Evolutionary conservation across 2,113 vertebrate genomes (phyloP), one percentile per base, ranked within the genome.

Genomic region (Verasper variegatus): DNA sequence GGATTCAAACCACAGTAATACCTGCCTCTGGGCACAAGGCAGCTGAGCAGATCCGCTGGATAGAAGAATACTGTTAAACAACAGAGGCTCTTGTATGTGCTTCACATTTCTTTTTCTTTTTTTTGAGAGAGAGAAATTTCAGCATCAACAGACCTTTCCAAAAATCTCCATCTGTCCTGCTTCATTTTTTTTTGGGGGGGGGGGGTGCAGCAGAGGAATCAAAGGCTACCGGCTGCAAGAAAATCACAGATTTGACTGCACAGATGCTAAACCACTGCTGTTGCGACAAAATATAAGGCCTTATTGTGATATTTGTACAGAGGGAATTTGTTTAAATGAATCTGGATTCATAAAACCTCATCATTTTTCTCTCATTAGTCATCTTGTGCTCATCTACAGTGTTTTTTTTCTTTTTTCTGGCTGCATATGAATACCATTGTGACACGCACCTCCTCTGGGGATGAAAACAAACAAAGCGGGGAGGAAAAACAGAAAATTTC

Each of bases 161-260:
- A 61, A 76, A 76, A 15, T 72, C 79, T 79, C 88, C 86, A 58
- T 86, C 80, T 85, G 82, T 77, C 82, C 73, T 42, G 2, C 80
- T 87, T 61, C n/a, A 77, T 86, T 88, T 86, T 74, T 79, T 73
- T 31, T 31, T 27, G 27, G 27, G 26, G 26, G 26, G 26, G 27
- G 27, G 27, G n/a, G n/a, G n/a, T n/a, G 57, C 60, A 47, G 31
- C 64, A 64, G 18, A 70, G 68, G 55, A 85, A 68, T 89, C 80
- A 80, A 78, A 88, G 71, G 69, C 64, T 68, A 45, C 61, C 27
- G 14, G 24, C 71, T 49, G 58, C 35, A 54, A 74, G 51, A 51
- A 68, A 82, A 83, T 82, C 65, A 66, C 15, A 66, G 64, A 21
- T 54, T 21, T 54, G 20, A 18, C 20, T n/a, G 51, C 20, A 54